These are phyloP conservation scores for Elaeidobius kamerunicus DNA, from an alignment of 2,888 invertebrate genomes.

Conservation along the genomic window DNA sequence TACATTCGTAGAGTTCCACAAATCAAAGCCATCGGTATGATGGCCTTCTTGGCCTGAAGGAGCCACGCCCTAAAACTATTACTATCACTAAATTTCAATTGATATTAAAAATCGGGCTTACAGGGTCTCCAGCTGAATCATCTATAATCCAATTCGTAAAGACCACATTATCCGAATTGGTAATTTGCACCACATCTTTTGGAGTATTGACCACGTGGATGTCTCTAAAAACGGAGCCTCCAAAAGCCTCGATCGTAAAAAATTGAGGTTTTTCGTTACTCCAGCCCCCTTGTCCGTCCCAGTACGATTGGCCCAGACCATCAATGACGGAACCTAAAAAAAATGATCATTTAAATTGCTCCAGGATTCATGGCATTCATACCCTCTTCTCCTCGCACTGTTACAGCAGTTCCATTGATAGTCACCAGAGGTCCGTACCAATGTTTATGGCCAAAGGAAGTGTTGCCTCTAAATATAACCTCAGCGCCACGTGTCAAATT, in stretches of 20 bases:
- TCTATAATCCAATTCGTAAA: slow-evolving; percentile 31
- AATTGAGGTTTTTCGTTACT: slow-evolving; percentile 32
- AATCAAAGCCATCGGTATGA: slow-evolving; percentile 27
- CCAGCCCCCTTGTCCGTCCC: slow-evolving; percentile 34
- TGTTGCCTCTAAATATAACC: slow-evolving; percentile 28
- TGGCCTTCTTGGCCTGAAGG: slow-evolving; percentile 19
- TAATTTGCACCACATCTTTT: slow-evolving; percentile 29
- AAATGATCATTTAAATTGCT: too few species aligned
- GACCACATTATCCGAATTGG: slow-evolving; percentile 24
- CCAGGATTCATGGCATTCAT: too few species aligned
- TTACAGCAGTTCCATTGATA: slow-evolving; percentile 29
- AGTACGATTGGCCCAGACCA: slow-evolving; percentile 33
- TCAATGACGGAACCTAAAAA: slow-evolving; percentile 28
- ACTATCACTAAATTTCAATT: too few species aligned
- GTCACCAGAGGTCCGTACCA: slow-evolving; percentile 31
- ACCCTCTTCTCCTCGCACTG: slow-evolving; percentile 28
- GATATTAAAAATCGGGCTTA: too few species aligned
- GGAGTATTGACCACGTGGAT: slow-evolving; percentile 33
- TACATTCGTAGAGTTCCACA: slow-evolving; percentile 27
- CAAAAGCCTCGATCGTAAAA: slow-evolving; percentile 31
- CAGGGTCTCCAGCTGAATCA: slow-evolving; percentile 32
- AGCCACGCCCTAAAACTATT: slow-evolving; percentile 18
- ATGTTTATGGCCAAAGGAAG: slow-evolving; percentile 24
- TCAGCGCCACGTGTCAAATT: slow-evolving; percentile 23
- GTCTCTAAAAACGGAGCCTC: slow-evolving; percentile 28